These are phyloP conservation scores for Chymomyza caudatula DNA, from an alignment of 2,888 invertebrate species.

Conservation along the genomic window DNA sequence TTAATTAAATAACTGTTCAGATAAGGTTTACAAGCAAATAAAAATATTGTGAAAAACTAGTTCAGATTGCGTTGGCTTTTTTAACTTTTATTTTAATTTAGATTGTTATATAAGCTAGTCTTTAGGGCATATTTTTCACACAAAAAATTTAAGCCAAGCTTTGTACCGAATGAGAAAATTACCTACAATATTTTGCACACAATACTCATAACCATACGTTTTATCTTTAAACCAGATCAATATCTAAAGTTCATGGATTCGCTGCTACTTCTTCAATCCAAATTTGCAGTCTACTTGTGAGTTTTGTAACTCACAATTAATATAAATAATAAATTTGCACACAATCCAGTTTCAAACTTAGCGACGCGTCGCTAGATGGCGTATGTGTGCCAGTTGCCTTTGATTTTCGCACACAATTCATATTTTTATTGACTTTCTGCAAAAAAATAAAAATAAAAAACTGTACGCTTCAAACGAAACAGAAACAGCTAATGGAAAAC, in stretches of 20 bases:
- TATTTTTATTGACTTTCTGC: neutral
- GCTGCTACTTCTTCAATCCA: neutral
- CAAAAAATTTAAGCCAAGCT: too few species aligned
- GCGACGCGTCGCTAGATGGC: too few species aligned
- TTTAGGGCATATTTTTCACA: too few species aligned
- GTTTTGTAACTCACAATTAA: neutral
- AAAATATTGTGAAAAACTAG: too few species aligned
- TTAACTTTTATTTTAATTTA: too few species aligned
- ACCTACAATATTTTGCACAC: too few species aligned
- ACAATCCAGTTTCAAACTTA: neutral
- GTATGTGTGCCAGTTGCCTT: neutral
- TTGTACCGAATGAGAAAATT: too few species aligned
- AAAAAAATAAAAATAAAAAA: conserved; percentile 12
- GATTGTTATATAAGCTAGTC: too few species aligned
- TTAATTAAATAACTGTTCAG: conserved; percentile 2
- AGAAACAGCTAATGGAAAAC: conserved; percentile 19
- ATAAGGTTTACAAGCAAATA: too few species aligned
- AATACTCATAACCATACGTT: too few species aligned
- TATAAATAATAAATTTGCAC: neutral
- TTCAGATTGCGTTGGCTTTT: too few species aligned
- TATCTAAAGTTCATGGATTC: neutral
- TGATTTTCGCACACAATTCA: neutral
- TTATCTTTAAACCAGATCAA: neutral
- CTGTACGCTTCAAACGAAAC: neutral
- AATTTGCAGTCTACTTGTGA: neutral